phyloP scores from a whole-genome alignment of 2,888 invertebrate genomes.

The Nasonovia ribisnigri region DNA sequence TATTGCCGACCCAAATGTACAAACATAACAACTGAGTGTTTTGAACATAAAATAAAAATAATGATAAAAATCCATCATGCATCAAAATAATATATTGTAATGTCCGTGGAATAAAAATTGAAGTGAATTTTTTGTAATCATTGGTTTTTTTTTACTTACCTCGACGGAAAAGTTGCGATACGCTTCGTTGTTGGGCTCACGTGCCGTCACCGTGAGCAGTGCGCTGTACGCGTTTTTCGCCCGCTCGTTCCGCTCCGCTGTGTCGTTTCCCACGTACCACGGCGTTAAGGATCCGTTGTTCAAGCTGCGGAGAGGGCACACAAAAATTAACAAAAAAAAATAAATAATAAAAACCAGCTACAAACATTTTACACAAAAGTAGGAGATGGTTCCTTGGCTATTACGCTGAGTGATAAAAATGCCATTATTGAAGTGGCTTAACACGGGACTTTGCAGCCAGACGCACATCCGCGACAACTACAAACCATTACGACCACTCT shows the following conservation, averaged over 20 bases:
- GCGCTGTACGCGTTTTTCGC: constrained; percentile 89
- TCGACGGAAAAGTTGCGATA: constrained; percentile 83
- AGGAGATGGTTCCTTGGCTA: neutral
- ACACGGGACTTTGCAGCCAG: neutral
- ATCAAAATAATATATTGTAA: neutral
- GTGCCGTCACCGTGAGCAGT: constrained; percentile 88
- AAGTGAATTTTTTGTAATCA: neutral
- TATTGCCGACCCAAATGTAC: neutral
- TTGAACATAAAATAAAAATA: neutral
- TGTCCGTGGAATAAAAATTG: neutral
- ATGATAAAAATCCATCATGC: neutral
- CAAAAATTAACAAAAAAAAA: neutral
- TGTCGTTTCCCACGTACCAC: constrained; percentile 87
- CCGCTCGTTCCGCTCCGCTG: constrained; percentile 83
- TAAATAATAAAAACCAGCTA: neutral
- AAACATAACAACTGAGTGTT: neutral
- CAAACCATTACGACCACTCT: neutral
- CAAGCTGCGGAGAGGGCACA: constrained; percentile 71
- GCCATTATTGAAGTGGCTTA: neutral
- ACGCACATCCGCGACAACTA: neutral
- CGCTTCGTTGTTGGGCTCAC: constrained; percentile 83
- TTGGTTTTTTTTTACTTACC: constrained; percentile 71
- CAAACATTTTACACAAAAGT: neutral
- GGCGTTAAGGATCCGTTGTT: constrained; percentile 79
- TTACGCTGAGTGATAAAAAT: neutral